These are phyloP conservation scores for Drosophila neonasuta DNA, from an alignment of 2,888 invertebrate species.

Conservation along the genomic window DNA sequence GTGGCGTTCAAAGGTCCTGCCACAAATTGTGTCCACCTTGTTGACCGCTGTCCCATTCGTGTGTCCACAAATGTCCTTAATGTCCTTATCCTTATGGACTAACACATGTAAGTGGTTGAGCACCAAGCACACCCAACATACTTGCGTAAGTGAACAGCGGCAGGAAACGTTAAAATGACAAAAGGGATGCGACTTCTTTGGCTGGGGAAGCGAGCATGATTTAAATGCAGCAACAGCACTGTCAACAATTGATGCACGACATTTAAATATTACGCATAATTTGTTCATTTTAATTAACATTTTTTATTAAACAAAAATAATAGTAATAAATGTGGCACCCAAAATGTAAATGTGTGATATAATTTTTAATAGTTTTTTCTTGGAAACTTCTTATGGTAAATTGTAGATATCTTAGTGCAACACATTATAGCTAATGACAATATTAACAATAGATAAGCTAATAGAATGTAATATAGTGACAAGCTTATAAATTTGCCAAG, in stretches of 20 bases:
- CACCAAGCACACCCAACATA: conserved; percentile 34
- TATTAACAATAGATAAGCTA: too few relatives aligned
- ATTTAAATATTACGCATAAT: background rate
- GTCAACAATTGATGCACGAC: background rate
- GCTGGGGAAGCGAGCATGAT: conserved; percentile 31
- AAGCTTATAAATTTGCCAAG: too few relatives aligned
- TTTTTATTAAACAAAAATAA: background rate
- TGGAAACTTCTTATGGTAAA: too few relatives aligned
- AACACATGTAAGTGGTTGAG: conserved; percentile 71
- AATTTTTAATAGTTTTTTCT: too few relatives aligned
- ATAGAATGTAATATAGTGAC: too few relatives aligned
- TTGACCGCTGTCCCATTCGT: conserved; percentile 69
- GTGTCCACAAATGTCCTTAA: conserved; percentile 80
- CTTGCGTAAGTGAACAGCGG: conserved; percentile 16
- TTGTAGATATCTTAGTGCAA: too few relatives aligned
- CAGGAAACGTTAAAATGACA: conserved; percentile 1
- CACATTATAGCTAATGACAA: too few relatives aligned
- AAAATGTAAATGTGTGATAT: too few relatives aligned
- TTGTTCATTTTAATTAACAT: background rate
- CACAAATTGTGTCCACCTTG: conserved; percentile 73
- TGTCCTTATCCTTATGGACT: conserved; percentile 76
- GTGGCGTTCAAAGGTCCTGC: conserved; percentile 56
- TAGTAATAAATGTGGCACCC: too few relatives aligned
- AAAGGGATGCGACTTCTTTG: conserved; percentile 15
- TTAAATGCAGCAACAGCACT: conserved; percentile 46